These are phyloP conservation scores for Nemoura dubitans DNA, from an alignment of 2,888 invertebrate species.

Conservation along the genomic window DNA sequence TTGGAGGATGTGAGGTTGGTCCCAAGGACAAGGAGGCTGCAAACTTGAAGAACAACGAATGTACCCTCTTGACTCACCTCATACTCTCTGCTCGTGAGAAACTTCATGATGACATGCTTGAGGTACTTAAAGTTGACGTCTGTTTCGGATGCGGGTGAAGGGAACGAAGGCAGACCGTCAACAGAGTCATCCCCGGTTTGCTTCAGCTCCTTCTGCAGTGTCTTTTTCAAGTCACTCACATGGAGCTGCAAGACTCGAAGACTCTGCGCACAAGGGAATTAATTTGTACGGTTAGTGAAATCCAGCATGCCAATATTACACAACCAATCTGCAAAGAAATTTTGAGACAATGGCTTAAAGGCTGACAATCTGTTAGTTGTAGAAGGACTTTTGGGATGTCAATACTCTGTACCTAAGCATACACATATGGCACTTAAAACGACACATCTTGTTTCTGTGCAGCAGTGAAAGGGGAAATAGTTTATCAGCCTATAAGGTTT, in stretches of 20 bases:
- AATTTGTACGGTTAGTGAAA: too few species aligned
- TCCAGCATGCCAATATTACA: too few species aligned
- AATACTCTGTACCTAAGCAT: too few species aligned
- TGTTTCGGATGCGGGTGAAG: slow-evolving; percentile 61
- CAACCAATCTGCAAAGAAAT: too few species aligned
- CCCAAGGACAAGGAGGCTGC: too few species aligned
- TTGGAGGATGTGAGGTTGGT: too few species aligned
- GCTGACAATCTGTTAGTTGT: too few species aligned
- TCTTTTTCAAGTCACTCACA: slow-evolving; percentile 89
- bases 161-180: slow-evolving; percentile 25
- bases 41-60: neutral
- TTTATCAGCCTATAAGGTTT: neutral
- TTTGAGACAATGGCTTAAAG: too few species aligned
- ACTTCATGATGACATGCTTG: slow-evolving; percentile 92
- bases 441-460: too few species aligned
- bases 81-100: slow-evolving; percentile 85
- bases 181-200: slow-evolving; percentile 61
- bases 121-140: slow-evolving; percentile 87
- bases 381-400: too few species aligned
- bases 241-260: slow-evolving; percentile 89
- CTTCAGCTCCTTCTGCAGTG: slow-evolving; percentile 85
- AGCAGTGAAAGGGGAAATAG: too few species aligned
- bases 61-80: slow-evolving; percentile 60
- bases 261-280: slow-evolving; percentile 66
- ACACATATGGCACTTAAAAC: too few species aligned